Conservation (phyloP, 2,113 vertebrate species). For the Crotophaga sulcirostris region DNA sequence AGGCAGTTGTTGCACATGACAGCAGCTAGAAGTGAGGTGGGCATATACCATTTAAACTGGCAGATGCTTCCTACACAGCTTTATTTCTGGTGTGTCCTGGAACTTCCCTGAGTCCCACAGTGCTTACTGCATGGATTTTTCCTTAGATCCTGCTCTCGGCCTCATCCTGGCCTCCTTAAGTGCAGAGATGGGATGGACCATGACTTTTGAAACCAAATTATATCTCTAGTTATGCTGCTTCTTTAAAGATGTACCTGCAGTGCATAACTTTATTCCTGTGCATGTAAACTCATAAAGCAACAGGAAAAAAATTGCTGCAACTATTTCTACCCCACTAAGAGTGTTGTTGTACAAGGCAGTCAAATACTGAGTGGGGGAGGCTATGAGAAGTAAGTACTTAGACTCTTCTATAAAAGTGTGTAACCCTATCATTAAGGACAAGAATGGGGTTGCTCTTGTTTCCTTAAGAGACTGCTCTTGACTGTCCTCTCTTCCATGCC, state of each 20-base stretch:
- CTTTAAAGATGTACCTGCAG: neutral
- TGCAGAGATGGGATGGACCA: neutral
- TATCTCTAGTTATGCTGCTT: neutral
- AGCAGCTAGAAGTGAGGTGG: neutral
- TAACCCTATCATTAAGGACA: neutral
- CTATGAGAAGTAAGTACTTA: neutral
- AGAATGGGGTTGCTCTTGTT: neutral
- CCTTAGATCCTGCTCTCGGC: fast-evolving
- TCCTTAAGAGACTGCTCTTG: neutral
- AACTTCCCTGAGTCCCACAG: neutral
- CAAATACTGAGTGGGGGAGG: neutral
- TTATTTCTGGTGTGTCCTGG: neutral
- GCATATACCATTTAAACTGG: neutral
- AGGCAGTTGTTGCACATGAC: neutral
- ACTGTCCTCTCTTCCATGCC: neutral
- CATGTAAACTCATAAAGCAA: neutral
- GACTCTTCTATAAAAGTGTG: neutral
- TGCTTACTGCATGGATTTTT: neutral
- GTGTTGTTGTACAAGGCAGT: neutral
- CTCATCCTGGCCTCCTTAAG: neutral
- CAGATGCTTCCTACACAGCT: fast-evolving
- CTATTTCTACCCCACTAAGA: neutral
- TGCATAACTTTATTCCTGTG: neutral
- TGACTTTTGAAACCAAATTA: neutral
- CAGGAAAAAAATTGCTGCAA: neutral